Percentiles rank a stretch among this genome's conserved stretches.
Conservation (phyloP, 2,888 invertebrate genomes). For the Oxytorus armatus region DNA sequence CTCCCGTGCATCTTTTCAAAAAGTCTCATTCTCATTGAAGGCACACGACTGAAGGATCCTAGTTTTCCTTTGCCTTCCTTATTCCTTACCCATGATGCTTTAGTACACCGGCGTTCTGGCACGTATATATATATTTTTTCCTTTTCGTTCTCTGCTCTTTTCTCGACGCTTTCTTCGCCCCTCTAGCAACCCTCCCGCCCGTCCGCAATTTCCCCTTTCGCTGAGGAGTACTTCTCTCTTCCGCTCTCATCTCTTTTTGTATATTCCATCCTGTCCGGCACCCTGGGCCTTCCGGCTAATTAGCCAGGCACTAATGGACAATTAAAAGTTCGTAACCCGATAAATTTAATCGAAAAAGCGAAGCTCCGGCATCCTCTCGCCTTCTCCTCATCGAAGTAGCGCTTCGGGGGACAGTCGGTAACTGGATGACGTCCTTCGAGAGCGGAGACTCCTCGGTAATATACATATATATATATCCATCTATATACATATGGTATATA, state of each 20-base stretch:
- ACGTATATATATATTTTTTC: constrained; percentile 1
- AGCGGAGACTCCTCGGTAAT: not conserved
- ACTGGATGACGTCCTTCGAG: constrained; percentile 48
- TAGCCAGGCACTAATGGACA: constrained; percentile 74
- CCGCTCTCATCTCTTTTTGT: constrained; percentile 24
- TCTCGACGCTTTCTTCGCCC: constrained; percentile 1
- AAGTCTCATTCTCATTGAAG: constrained; percentile 24
- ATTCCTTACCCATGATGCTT: constrained; percentile 3
- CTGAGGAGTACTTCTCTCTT: constrained; percentile 1
- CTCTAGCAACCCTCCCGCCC: constrained; percentile 12
- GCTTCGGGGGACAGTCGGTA: constrained; percentile 53
- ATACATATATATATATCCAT: not conserved
- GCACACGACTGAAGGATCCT: not conserved
- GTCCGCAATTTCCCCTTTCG: not conserved
- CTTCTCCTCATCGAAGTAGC: constrained; percentile 45
- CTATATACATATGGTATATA: not conserved
- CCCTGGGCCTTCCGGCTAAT: constrained; percentile 66
- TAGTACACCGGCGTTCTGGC: not conserved
- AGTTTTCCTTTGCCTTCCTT: constrained; percentile 17
- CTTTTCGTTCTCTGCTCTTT: not conserved
- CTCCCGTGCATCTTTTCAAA: not conserved
- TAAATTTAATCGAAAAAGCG: constrained; percentile 77
- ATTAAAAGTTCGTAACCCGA: constrained; percentile 76
- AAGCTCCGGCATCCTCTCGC: constrained; percentile 35
- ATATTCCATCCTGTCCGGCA: constrained; percentile 31